Evolutionary conservation across 2,888 invertebrate species (phyloP).

Genomic region (Caenorhabditis drosophilae): DNA sequence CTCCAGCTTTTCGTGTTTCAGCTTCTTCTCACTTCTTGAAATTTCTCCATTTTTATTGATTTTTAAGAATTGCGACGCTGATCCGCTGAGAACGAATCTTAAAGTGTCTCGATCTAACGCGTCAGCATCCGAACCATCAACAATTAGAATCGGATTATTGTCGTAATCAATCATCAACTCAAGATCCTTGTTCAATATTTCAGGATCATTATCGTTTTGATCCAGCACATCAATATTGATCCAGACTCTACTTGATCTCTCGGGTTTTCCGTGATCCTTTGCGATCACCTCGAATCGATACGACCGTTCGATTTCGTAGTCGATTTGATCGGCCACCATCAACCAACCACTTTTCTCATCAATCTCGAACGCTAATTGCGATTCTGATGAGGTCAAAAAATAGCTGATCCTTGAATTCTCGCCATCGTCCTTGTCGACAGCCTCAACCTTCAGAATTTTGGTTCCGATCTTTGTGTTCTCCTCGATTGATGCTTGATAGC

Average conservation of each 20-base stretch:
- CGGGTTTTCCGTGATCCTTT: slow-evolving; percentile 75
- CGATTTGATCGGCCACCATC: slow-evolving; percentile 84
- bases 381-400: neutral
- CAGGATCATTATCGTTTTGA: slow-evolving; percentile 89
- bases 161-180: slow-evolving; percentile 44
- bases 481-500: slow-evolving; percentile 45
- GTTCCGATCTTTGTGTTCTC: slow-evolving; percentile 74
- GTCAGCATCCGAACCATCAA: slow-evolving; percentile 43
- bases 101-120: slow-evolving; percentile 5
- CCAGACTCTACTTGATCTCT: neutral
- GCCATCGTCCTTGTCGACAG: slow-evolving; percentile 85
- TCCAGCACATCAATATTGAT: slow-evolving; percentile 91
- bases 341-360: slow-evolving; percentile 86
- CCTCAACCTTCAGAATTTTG: slow-evolving; percentile 79
- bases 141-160: slow-evolving; percentile 21
- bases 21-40: slow-evolving; percentile 72
- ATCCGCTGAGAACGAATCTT: neutral
- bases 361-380: slow-evolving; percentile 79
- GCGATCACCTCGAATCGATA: slow-evolving; percentile 86
- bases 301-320: slow-evolving; percentile 86
- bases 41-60: slow-evolving; percentile 72
- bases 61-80: slow-evolving; percentile 18
- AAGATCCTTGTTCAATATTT: slow-evolving; percentile 66
- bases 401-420: slow-evolving; percentile 8
- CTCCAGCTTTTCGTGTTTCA: slow-evolving; percentile 3